Base-by-base conservation (phyloP, 2,113 vertebrate genomes). In the Ceuthmochares aereus region DNA sequence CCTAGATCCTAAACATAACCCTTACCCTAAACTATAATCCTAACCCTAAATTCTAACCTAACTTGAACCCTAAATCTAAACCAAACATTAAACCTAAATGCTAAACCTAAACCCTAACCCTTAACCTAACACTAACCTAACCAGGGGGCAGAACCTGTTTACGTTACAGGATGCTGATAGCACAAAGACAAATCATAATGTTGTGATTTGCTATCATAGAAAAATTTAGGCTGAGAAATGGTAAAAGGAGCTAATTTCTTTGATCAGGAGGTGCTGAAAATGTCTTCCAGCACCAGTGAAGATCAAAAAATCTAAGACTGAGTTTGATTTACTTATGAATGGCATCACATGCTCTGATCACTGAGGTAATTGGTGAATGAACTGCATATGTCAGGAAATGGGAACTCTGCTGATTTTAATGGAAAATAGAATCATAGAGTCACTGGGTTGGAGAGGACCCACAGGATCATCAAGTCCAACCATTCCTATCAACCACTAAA, bases 331-430 rank as follows among this genome's bases (percentile, higher is more conserved):
- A 21, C 10, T 47, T 64, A 14, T 0, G 10, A 43, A 75, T 80
- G 27, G 17, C 80, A 30, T 55, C 19, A 16, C 13, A 4, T 55
- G 11, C 7, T 58, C 15, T 59, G 14, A 54, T 63, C 25, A 17
- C 23, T 7, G 37, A 52, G 4, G 58, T 79, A 56, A 21, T 4
- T 63, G 51, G 5, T 42, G 45, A 88, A 59, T 60, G 17, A 36
- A 22, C 21, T 69, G 22, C 0, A 0, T 36, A 27, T 42, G 7
- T 3, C 9, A 14, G 51, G 45, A 30, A 60, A 25, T 21, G 1
- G 3, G 20, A 66, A 59, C 56, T 75, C 40, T 40, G 12, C 15
- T 47, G 4, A 49, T 59, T 59, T 84, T 37, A 16, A 21, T 7
- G 23, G 56, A 49, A 59, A 55, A 70, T 13, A 52, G 9, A n/a